Conservation (phyloP, 2,113 vertebrate genomes). For the Rutilus rutilus region DNA sequence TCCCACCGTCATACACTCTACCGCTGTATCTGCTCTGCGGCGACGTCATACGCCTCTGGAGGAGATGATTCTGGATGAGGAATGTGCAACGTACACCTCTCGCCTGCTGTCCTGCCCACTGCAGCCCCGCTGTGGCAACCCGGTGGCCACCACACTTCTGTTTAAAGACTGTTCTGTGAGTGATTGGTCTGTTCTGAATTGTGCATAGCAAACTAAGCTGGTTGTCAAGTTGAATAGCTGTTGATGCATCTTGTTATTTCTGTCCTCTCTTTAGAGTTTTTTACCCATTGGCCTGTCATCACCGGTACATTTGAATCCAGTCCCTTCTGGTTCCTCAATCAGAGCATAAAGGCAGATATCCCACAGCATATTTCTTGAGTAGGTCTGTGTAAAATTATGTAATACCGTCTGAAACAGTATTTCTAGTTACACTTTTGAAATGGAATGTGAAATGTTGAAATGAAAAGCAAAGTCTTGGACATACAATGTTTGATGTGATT, state of each 20-base stretch:
- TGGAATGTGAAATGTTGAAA: too few species aligned
- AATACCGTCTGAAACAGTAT: constrained; percentile 1
- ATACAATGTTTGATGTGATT: not conserved
- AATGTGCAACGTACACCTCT: constrained; percentile 74
- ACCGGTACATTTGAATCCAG: constrained; percentile 1
- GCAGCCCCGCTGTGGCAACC: constrained; percentile 70
- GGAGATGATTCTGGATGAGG: constrained; percentile 74
- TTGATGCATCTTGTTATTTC: constrained; percentile 12
- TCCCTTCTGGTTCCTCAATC: not conserved
- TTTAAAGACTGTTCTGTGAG: constrained; percentile 73
- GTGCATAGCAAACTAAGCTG: not conserved
- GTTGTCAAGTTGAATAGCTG: not conserved
- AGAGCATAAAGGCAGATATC: constrained; percentile 19
- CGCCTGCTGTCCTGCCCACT: constrained; percentile 18
- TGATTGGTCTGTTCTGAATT: not conserved
- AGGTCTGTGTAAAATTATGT: not conserved
- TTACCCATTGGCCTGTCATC: constrained; percentile 46
- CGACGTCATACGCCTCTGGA: constrained; percentile 63
- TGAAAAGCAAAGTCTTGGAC: not conserved
- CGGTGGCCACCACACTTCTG: constrained; percentile 69
- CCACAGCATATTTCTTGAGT: not conserved
- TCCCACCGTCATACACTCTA: constrained; percentile 34
- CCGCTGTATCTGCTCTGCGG: constrained; percentile 57
- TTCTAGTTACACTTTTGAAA: not conserved
- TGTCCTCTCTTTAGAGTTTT: constrained; percentile 56